Evolutionary conservation across 2,113 vertebrate species (phyloP).

Genomic region (Psittacara wagleri): DNA sequence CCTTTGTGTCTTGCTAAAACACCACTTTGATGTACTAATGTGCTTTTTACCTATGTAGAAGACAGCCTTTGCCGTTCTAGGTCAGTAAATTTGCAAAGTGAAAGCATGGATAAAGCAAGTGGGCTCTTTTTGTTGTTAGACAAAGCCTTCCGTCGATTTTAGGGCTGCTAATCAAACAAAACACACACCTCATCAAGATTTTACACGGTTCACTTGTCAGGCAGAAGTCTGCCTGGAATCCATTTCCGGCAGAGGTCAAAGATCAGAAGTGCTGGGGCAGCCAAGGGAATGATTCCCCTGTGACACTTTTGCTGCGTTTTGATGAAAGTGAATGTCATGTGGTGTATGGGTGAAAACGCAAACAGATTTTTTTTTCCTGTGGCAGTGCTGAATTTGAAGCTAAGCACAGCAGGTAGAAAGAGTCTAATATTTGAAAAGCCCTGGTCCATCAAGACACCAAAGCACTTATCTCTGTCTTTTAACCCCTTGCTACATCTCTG

Average conservation of each 20-base stretch:
- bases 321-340: constrained; percentile 62
- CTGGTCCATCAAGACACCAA: neutral
- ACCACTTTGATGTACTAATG: neutral
- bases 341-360: constrained; percentile 28
- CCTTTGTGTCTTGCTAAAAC: constrained; percentile 13
- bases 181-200: constrained; percentile 58
- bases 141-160: neutral
- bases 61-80: neutral
- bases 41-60: neutral
- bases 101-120: neutral
- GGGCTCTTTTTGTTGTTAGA: neutral
- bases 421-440: neutral
- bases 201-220: constrained; percentile 50
- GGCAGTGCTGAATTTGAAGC: constrained; percentile 15
- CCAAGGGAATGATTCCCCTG: constrained; percentile 37
- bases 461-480: neutral
- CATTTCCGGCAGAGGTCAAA: constrained; percentile 57
- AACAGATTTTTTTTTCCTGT: neutral
- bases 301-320: constrained; percentile 57
- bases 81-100: constrained; percentile 26
- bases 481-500: neutral
- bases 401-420: constrained; percentile 35
- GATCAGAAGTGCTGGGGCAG: constrained; percentile 43
- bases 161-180: constrained; percentile 49
- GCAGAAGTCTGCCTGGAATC: constrained; percentile 59